These are phyloP conservation scores for Tetragonisca angustula DNA, from an alignment of 2,888 invertebrate species.

Conservation along the genomic window DNA sequence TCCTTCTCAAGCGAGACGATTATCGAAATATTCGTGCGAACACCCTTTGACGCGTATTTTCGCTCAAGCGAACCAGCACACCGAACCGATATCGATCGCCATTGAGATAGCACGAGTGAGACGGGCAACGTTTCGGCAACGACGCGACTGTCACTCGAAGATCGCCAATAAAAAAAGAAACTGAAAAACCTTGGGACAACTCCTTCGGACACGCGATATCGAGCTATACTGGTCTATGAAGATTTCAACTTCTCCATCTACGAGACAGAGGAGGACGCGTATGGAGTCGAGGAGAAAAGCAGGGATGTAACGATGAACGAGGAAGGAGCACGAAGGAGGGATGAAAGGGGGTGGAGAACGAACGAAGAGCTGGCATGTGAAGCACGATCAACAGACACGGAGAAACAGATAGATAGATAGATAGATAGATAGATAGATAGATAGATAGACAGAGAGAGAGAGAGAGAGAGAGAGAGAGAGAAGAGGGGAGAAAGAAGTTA, in stretches of 20 bases:
- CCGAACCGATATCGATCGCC: conserved; percentile 28
- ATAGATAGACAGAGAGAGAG: not conserved
- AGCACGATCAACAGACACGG: not conserved
- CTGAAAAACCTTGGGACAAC: too few species aligned
- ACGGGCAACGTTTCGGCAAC: conserved; percentile 6
- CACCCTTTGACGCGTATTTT: not conserved
- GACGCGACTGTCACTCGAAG: conserved; percentile 14
- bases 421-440: not conserved
- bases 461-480: not conserved
- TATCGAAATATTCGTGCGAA: not conserved
- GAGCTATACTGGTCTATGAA: too few species aligned
- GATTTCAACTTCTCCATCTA: too few species aligned
- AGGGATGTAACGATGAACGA: conserved; percentile 5
- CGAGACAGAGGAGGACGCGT: too few species aligned
- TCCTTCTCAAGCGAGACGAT: too few species aligned
- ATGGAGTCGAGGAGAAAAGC: not conserved
- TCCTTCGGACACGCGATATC: too few species aligned
- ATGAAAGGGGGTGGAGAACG: not conserved
- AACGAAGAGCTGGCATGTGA: not conserved
- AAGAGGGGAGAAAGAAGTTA: conserved; percentile 70
- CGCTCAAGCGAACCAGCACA: not conserved
- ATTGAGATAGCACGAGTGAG: conserved; percentile 35
- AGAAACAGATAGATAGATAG: too few species aligned
- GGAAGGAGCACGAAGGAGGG: not conserved
- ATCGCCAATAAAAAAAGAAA: not conserved